Percentiles rank a stretch among this genome's conserved stretches.
Evolutionary conservation across 2,797 vertebrate species (phyloP).

Genomic region (Karalla daura): DNA sequence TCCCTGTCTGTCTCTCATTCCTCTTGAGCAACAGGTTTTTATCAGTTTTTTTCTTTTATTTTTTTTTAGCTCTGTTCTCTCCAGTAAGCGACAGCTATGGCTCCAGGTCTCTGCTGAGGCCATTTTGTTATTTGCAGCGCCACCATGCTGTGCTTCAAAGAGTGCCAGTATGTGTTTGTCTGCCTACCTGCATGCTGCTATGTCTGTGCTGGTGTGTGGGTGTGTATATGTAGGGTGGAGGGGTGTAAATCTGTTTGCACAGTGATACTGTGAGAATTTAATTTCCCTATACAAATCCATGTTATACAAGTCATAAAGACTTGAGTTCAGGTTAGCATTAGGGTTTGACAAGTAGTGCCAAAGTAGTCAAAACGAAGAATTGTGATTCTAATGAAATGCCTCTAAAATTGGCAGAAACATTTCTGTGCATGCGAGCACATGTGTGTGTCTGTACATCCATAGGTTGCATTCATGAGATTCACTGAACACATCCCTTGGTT

Average conservation of each 20-base stretch:
- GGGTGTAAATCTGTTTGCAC: no score
- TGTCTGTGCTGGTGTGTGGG: background rate
- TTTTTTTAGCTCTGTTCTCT: background rate
- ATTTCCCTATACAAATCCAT: no score
- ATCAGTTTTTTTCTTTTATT: background rate
- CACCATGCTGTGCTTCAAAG: conserved; percentile 29
- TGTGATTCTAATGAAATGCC: no score
- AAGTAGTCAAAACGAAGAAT: no score
- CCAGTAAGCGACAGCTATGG: background rate
- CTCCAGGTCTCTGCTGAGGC: conserved; percentile 29
- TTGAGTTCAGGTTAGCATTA: no score
- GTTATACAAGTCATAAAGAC: no score
- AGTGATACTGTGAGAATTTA: no score
- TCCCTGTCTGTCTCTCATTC: background rate
- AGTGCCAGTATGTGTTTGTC: conserved; percentile 1
- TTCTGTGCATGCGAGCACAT: background rate
- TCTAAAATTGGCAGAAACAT: no score
- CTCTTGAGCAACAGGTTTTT: conserved; percentile 3
- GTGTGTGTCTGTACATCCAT: background rate
- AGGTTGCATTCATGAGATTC: conserved; percentile 19
- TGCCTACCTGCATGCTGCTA: conserved; percentile 4
- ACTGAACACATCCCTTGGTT: conserved; percentile 37
- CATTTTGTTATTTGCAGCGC: conserved; percentile 42
- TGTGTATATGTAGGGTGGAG: background rate
- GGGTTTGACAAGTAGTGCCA: no score